phyloP scores from a whole-genome alignment of 35 echinoderm and acorn worm species.

The Apostichopus californicus region DNA sequence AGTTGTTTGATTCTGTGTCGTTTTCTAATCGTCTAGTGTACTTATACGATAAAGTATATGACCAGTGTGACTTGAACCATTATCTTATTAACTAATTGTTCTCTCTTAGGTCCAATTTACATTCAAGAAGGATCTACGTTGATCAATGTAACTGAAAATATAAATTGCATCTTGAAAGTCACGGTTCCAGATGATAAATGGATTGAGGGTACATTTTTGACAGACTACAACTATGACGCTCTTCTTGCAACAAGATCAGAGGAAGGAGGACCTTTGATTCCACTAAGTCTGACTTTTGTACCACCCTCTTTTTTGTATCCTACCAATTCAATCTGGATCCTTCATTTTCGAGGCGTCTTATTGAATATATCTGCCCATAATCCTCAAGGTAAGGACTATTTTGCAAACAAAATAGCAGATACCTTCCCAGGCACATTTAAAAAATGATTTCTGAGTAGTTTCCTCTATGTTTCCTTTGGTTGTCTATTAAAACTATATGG shows the following conservation, averaged over 20 bases:
- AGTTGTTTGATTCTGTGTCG: background rate
- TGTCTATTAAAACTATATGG: background rate
- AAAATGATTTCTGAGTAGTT: background rate
- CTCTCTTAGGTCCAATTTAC: background rate
- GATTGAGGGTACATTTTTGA: background rate
- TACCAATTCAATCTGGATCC: background rate
- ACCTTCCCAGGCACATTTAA: background rate
- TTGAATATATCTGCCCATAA: background rate
- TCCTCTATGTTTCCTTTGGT: background rate
- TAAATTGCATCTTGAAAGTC: background rate
- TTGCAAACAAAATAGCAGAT: background rate
- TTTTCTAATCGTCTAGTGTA: background rate
- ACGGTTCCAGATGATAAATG: background rate
- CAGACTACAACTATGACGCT: background rate
- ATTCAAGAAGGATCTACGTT: background rate
- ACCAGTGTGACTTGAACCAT: background rate
- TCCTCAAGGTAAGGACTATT: background rate
- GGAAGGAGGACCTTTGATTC: background rate
- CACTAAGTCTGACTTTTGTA: background rate
- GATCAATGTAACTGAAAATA: background rate
- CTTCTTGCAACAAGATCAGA: background rate
- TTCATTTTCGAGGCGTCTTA: background rate
- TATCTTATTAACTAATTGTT: background rate
- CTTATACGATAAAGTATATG: background rate
- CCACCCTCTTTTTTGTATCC: background rate